Evolutionary conservation across 2,888 invertebrate genomes (phyloP).

Genomic region (Pediacus dermestoides): DNA sequence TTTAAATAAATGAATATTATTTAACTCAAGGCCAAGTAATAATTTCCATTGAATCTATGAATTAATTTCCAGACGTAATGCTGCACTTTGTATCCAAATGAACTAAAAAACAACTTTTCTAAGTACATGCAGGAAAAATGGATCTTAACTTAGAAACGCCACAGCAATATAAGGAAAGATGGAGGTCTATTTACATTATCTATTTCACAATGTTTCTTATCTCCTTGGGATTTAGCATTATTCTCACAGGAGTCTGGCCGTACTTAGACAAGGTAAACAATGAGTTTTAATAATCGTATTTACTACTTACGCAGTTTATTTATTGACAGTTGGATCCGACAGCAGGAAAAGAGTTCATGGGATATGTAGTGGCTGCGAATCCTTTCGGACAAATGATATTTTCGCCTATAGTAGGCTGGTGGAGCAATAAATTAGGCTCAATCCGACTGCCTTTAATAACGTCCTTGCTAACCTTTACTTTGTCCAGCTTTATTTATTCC

Average conservation of each 20-base stretch:
- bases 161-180: constrained; percentile 65
- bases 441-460: constrained; percentile 69
- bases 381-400: constrained; percentile 84
- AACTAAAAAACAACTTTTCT: no score
- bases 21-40: no score
- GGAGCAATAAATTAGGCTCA: constrained; percentile 73
- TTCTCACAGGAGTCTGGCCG: constrained; percentile 85
- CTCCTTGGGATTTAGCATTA: constrained; percentile 83
- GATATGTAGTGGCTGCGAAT: constrained; percentile 80
- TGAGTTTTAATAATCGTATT: no score
- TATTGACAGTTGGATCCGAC: constrained; percentile 67
- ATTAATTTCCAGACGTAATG: no score
- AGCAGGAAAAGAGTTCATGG: constrained; percentile 79
- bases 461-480: constrained; percentile 67
- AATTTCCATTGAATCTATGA: no score
- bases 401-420: constrained; percentile 79
- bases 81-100: no score
- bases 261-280: constrained; percentile 73
- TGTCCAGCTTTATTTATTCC: constrained; percentile 72
- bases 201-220: constrained; percentile 89
- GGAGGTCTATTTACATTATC: constrained; percentile 75
- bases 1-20: no score
- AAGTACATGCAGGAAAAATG: no score
- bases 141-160: constrained; percentile 60
- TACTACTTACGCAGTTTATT: no score